Conservation (phyloP, 1,140 invertebrate species). For the Steinernema khuongi region DNA sequence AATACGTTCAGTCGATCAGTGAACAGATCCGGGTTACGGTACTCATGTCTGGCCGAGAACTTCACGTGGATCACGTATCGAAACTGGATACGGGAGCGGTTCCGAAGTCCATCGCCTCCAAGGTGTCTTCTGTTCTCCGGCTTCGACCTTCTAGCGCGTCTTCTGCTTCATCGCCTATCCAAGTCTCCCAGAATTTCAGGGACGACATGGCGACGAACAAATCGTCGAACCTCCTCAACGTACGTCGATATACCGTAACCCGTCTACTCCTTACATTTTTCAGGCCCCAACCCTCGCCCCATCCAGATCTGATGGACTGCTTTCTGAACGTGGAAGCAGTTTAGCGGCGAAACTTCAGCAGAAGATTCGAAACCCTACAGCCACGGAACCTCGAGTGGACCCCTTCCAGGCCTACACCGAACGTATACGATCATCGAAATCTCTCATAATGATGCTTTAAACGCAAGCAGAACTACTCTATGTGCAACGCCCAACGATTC, state of each 20-base stretch:
- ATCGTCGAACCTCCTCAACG: not conserved
- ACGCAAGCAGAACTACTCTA: not conserved
- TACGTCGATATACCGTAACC: not conserved
- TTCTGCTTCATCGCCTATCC: not conserved
- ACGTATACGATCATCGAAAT: not conserved
- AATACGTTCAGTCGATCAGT: constrained; percentile 37
- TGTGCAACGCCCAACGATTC: not conserved
- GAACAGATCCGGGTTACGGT: constrained; percentile 32
- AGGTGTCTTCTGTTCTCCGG: not conserved
- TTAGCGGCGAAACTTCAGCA: not conserved
- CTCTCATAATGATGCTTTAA: constrained; percentile 5
- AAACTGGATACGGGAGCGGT: not conserved
- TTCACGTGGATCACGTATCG: not conserved
- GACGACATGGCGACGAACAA: constrained; percentile 9
- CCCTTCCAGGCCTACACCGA: constrained; percentile 2
- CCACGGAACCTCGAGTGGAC: not conserved
- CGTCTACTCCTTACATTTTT: not conserved
- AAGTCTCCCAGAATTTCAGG: not conserved
- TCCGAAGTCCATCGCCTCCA: not conserved
- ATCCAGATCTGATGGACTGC: not conserved
- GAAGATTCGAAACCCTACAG: not conserved
- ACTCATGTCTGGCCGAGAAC: not conserved
- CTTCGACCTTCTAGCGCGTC: not conserved
- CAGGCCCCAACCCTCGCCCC: not conserved
- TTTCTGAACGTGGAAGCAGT: constrained; percentile 8